Conservation (phyloP, 2,888 invertebrate species). For the Auanema freiburgensis region DNA sequence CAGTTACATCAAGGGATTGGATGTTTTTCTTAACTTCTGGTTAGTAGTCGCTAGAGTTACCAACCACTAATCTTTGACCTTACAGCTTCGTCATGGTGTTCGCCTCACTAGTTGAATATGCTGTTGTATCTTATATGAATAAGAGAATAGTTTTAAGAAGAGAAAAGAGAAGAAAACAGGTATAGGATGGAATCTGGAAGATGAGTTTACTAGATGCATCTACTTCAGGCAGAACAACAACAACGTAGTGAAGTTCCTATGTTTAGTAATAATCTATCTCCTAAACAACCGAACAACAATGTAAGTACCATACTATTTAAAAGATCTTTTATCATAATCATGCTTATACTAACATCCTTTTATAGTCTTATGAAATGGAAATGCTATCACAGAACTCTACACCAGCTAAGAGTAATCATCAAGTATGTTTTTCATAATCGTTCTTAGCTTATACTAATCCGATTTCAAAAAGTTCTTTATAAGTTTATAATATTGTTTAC, state of each 20-base stretch:
- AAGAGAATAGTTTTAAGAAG: slow-evolving; percentile 94
- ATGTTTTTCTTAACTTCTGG: slow-evolving; percentile 64
- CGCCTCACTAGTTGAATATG: slow-evolving; percentile 93
- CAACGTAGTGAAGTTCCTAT: slow-evolving; percentile 48
- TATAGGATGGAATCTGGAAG: background rate
- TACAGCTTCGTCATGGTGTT: slow-evolving; percentile 63
- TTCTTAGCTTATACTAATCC: slow-evolving; percentile 7
- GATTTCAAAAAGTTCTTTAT: background rate
- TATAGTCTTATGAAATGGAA: slow-evolving; percentile 55
- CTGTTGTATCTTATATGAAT: slow-evolving; percentile 95
- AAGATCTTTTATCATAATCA: background rate
- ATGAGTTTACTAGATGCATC: background rate
- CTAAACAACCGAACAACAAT: slow-evolving; percentile 38
- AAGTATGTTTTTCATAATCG: slow-evolving; percentile 15
- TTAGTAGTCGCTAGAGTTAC: slow-evolving; percentile 13
- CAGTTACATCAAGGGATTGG: slow-evolving; percentile 81
- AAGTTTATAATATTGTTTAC: slow-evolving; percentile 15
- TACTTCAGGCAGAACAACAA: slow-evolving; percentile 35
- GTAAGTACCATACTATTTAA: slow-evolving; percentile 29
- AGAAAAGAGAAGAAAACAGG: slow-evolving; percentile 66
- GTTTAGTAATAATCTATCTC: slow-evolving; percentile 38
- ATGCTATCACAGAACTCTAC: slow-evolving; percentile 51
- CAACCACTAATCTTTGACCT: background rate
- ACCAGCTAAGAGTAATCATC: slow-evolving; percentile 45
- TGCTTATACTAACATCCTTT: slow-evolving; percentile 1